Conservation (phyloP, 2,113 vertebrate species). For the Leucopsar rothschildi region DNA sequence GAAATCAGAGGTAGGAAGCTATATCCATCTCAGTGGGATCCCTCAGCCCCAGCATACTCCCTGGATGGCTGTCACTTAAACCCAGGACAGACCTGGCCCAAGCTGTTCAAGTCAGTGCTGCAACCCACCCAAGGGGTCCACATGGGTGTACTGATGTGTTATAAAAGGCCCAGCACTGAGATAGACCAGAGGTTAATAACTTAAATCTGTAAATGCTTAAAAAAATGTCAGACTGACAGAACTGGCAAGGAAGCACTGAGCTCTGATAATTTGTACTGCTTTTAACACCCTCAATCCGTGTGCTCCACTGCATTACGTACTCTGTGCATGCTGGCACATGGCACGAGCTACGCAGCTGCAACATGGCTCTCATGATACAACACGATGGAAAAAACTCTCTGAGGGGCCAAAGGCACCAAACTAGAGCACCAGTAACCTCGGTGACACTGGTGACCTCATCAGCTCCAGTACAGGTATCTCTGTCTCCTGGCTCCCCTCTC, state of each 20-base stretch:
- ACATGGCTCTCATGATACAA: background rate
- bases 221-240: background rate
- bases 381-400: background rate
- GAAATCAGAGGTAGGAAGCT: background rate
- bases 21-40: background rate
- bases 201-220: background rate
- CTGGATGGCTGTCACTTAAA: background rate
- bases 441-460: background rate
- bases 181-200: background rate
- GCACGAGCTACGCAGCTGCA: background rate
- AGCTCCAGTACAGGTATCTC: background rate
- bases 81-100: background rate
- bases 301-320: background rate
- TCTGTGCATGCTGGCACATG: background rate
- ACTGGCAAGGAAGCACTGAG: background rate
- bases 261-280: background rate
- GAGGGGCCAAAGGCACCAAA: background rate
- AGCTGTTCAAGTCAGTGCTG: background rate
- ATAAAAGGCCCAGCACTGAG: background rate
- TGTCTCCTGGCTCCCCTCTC: background rate
- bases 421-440: background rate
- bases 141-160: fast-evolving
- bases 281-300: background rate
- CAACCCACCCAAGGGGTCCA: background rate
- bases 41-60: fast-evolving